A percentile compares a stretch with the other conserved stretches of the same genome.
Conservation (phyloP, 37 sponge, comb jelly and placozoan species). For the Cladorhizidae sp. region DNA sequence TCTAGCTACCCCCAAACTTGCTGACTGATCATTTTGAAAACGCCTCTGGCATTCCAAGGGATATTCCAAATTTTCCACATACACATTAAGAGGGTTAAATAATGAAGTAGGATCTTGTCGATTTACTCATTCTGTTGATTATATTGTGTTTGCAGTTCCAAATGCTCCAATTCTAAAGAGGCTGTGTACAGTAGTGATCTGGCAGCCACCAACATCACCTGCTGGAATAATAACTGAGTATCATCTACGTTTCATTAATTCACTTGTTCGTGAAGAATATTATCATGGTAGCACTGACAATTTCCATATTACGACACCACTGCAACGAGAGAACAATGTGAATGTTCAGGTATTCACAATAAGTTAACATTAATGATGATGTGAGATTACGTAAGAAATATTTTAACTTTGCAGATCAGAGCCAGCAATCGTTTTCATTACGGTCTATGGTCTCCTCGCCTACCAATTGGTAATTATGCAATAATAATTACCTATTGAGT, state of each 20-base stretch:
- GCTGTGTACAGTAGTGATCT: constrained; percentile 4
- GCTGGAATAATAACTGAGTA: background rate
- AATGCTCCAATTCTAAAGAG: background rate
- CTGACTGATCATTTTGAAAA: too few species aligned
- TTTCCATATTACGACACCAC: background rate
- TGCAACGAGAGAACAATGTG: background rate
- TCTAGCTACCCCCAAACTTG: too few species aligned
- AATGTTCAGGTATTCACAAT: background rate
- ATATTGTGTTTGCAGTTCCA: background rate
- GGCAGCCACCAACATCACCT: background rate
- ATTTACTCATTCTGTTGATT: too few species aligned
- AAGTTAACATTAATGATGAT: background rate
- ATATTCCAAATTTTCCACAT: too few species aligned
- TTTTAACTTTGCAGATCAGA: background rate
- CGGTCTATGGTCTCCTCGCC: background rate
- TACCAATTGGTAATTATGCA: constrained; percentile 12
- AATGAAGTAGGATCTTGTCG: too few species aligned
- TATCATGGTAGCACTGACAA: too few species aligned
- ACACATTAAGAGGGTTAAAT: too few species aligned
- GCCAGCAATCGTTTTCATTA: background rate
- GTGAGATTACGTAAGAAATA: background rate
- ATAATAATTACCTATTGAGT: too few species aligned
- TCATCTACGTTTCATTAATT: background rate
- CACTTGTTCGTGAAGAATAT: too few species aligned
- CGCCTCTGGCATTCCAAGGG: too few species aligned